A percentile compares a stretch with the other conserved stretches of the same genome.
phyloP scores from a whole-genome alignment of 1,140 invertebrate species.

The Trachelipus rathkii region DNA sequence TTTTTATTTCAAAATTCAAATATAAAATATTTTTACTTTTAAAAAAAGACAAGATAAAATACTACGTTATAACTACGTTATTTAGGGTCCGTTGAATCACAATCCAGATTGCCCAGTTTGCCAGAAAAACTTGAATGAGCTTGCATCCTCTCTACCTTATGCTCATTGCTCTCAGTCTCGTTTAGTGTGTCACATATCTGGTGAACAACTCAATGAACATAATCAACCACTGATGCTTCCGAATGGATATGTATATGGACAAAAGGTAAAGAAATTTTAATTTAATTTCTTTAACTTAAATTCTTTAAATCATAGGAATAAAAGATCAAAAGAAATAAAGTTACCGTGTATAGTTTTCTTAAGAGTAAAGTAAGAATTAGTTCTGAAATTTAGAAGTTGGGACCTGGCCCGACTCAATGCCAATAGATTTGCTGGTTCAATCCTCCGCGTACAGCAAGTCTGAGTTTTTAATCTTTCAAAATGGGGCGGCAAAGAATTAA shows the following conservation, averaged over 20 bases:
- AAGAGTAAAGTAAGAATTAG: background rate
- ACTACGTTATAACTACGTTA: too few species aligned
- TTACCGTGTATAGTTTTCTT: background rate
- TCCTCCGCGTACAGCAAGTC: too few species aligned
- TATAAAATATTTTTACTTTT: too few species aligned
- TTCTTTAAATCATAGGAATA: too few species aligned
- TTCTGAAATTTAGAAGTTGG: background rate
- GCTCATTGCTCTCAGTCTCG: constrained; percentile 94
- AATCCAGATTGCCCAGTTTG: constrained; percentile 93
- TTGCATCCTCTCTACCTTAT: constrained; percentile 82
- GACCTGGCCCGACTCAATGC: too few species aligned
- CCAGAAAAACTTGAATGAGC: constrained; percentile 75
- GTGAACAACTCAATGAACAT: constrained; percentile 90
- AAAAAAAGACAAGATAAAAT: too few species aligned
- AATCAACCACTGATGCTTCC: constrained; percentile 97
- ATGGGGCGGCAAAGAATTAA: too few species aligned
- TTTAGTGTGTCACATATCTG: constrained; percentile 85
- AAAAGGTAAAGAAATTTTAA: constrained; percentile 69
- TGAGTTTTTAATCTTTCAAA: too few species aligned
- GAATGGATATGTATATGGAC: constrained; percentile 96
- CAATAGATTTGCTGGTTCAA: too few species aligned
- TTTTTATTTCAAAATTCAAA: too few species aligned
- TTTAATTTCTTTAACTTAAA: background rate
- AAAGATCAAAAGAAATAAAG: too few species aligned
- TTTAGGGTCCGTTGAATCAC: constrained; percentile 50